Evolutionary conservation across 2,797 vertebrate species (phyloP).

Genomic region (Coluber constrictor): DNA sequence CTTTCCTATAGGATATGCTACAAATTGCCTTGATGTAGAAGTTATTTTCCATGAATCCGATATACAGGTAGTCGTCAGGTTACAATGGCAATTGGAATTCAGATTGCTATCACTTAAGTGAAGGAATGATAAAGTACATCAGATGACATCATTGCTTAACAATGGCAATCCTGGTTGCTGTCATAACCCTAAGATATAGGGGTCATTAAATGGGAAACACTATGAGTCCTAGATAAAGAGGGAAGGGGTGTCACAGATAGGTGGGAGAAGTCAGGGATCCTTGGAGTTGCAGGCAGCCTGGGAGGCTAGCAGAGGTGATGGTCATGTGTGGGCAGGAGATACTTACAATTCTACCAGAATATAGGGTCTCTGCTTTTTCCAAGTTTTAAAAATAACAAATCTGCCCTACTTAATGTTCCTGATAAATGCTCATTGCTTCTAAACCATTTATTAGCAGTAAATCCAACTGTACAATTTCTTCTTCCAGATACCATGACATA

Average conservation of each 20-base stretch:
- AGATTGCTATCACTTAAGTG: not conserved
- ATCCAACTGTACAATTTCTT: slow-evolving; percentile 21
- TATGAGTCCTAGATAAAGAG: not conserved
- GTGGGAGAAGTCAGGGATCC: not conserved
- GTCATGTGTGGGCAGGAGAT: not conserved
- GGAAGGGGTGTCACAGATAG: not conserved
- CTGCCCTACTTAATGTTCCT: not conserved
- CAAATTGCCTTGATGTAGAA: not conserved
- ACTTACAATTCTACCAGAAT: not conserved
- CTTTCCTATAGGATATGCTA: not conserved
- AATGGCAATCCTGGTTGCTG: not conserved
- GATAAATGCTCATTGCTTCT: not conserved
- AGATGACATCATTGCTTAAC: not conserved
- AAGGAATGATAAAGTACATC: not conserved
- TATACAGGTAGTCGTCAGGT: not conserved
- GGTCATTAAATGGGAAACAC: not conserved
- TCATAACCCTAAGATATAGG: not conserved
- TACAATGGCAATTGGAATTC: not conserved
- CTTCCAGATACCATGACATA: slow-evolving; percentile 87
- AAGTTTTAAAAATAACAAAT: not conserved
- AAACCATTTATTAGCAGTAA: not conserved
- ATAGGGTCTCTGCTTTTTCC: too few species aligned
- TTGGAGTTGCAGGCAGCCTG: not conserved
- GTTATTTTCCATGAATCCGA: not conserved
- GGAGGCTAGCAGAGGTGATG: not conserved